Conservation (phyloP, 1,140 invertebrate genomes). For the Melanaphis sacchari region DNA sequence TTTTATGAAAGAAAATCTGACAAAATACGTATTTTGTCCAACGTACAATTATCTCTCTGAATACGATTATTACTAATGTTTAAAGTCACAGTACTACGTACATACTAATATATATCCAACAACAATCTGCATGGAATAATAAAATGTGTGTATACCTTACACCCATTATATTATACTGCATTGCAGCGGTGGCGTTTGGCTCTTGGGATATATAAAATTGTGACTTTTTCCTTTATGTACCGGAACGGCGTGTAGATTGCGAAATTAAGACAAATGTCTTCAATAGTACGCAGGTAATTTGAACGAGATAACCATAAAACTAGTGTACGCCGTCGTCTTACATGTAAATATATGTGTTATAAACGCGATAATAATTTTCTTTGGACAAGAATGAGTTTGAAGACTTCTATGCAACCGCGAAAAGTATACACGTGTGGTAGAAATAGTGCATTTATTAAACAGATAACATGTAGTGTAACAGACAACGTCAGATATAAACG, state of each 20-base stretch:
- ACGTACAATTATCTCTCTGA: not conserved
- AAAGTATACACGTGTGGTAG: not conserved
- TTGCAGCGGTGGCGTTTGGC: not conserved
- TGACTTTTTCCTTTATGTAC: not conserved
- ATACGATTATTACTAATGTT: not conserved
- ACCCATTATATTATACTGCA: not conserved
- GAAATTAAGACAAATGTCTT: not conserved
- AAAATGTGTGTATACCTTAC: not conserved
- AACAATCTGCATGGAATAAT: not conserved
- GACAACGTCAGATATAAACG: not conserved
- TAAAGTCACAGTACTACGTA: not conserved
- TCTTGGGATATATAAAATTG: not conserved
- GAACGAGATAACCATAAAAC: not conserved
- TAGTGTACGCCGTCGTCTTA: not conserved
- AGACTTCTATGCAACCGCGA: not conserved
- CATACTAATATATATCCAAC: not conserved
- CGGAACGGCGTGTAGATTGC: not conserved
- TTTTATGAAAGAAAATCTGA: not conserved
- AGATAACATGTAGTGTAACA: not conserved
- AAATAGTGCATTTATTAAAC: not conserved
- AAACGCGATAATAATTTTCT: not conserved
- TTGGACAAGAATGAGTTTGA: not conserved
- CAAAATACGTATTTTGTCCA: not conserved
- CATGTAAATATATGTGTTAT: not conserved
- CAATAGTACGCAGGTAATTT: not conserved